Base-by-base conservation (phyloP, 2,888 invertebrate species). In the Drosophila merina region DNA sequence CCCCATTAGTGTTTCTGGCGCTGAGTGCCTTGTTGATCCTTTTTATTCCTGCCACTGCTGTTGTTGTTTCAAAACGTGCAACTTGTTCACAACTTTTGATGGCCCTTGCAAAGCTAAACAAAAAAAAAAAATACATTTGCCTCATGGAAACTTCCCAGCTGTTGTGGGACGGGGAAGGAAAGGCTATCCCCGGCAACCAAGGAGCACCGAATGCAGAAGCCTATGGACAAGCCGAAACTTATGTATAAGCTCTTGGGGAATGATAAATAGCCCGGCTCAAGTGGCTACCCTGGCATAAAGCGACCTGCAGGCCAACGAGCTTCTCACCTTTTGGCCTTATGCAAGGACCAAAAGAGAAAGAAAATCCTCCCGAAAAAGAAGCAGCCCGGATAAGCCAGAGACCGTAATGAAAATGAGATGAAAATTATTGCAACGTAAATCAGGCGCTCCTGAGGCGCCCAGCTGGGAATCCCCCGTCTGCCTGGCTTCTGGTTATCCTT, bases 391-490 rank as follows among this genome's bases (percentile, higher is more conserved):
- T 80, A 75, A 83, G 87, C 77, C 64, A 63, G 47, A 78, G 36
- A 82, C 77, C 68, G 80, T 85, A 86, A 88, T 88, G 88, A 88
- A 86, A 88, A 88, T 88, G 86, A 88, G 88, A 77, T 84, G 82
- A 82, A 78, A 88, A 86, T 86, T 86, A 88, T 88, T 88, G 84
- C 88, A 83, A 67, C 75, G 87, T 83, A 83, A 83, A 83, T 83
- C 82, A 83, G 86, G 70, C 62, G 63, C 49, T 64, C 38, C 48
- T 51, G 45, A 47, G 55, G 57, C 86, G 40, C 62, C 82, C 82
- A 86, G 86, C 86, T 86, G 82, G n/a, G 79, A 48, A 26, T 59
- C 42, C 62, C 33, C 36, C 31, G 40, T 38, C 42, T 7, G 57
- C 42, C 66, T 51, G 57, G 51, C 50, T 57, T 4, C 44, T 45